Percentiles rank a stretch among this genome's conserved stretches.
phyloP scores from a whole-genome alignment of 2,113 vertebrate species.

The Ceuthmochares aereus region DNA sequence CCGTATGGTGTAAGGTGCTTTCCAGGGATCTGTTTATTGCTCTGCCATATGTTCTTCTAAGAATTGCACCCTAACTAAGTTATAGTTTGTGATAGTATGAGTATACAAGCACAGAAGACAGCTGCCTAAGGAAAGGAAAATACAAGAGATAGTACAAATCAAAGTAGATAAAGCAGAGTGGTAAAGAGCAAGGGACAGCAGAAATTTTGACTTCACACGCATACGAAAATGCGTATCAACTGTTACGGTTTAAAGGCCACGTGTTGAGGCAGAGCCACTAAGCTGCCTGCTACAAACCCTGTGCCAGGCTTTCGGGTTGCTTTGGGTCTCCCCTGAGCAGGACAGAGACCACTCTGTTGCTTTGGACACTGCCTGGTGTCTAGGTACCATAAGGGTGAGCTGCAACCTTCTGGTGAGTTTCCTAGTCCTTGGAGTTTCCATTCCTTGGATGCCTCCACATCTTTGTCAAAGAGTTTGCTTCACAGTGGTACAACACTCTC shows the following conservation, averaged over 20 bases:
- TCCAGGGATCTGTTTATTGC: neutral
- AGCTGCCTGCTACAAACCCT: neutral
- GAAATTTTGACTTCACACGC: neutral
- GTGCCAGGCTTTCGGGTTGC: neutral
- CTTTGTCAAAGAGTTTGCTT: neutral
- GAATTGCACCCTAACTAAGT: neutral
- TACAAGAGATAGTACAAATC: neutral
- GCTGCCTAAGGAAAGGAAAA: neutral
- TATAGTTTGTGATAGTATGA: neutral
- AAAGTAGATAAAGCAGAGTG: neutral
- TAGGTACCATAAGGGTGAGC: neutral
- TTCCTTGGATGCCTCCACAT: neutral
- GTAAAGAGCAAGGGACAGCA: neutral
- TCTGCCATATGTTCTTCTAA: neutral
- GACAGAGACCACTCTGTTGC: neutral
- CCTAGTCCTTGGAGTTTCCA: too few relatives aligned
- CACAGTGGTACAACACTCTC: neutral
- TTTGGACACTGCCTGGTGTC: neutral
- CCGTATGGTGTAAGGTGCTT: neutral
- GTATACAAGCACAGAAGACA: neutral
- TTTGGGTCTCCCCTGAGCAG: neutral
- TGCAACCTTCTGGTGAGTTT: accelerated
- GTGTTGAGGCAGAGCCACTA: neutral
- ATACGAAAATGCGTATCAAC: neutral
- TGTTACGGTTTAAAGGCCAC: neutral